Percentiles rank a stretch among this genome's conserved stretches.
Evolutionary conservation across 2,113 vertebrate species (phyloP).

Genomic region (Chunga burmeisteri): DNA sequence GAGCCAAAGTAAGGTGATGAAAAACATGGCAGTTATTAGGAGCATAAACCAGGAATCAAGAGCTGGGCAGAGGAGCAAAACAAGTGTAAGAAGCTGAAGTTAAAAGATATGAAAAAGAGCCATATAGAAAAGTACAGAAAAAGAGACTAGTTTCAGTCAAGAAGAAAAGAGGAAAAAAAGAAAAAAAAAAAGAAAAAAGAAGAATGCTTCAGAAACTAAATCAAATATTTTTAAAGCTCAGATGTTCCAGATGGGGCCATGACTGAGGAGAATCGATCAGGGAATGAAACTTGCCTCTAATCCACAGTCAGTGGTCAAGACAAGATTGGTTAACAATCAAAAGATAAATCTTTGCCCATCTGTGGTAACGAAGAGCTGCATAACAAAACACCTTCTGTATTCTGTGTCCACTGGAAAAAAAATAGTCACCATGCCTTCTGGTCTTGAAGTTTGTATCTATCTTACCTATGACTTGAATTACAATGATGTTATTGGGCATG

Average conservation of each 20-base stretch:
- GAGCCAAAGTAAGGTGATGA: not conserved
- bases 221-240: not conserved
- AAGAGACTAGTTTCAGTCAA: not conserved
- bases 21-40: not conserved
- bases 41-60: not conserved
- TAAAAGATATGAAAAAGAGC: not conserved
- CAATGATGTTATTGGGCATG: not conserved
- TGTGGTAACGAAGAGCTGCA: not conserved
- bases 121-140: not conserved
- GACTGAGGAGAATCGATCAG: not conserved
- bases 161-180: too few relatives aligned
- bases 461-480: not conserved
- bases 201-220: not conserved
- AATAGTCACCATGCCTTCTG: not conserved
- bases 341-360: not conserved
- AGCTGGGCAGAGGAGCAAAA: not conserved
- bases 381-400: not conserved
- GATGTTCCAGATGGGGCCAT: not conserved
- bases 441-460: not conserved
- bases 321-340: not conserved
- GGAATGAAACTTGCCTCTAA: not conserved
- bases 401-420: not conserved
- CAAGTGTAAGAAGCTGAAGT: not conserved
- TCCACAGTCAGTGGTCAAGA: not conserved
- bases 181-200: not conserved